Evolutionary conservation across 2,888 invertebrate species (phyloP).

Genomic region (Celastrina argiolus): DNA sequence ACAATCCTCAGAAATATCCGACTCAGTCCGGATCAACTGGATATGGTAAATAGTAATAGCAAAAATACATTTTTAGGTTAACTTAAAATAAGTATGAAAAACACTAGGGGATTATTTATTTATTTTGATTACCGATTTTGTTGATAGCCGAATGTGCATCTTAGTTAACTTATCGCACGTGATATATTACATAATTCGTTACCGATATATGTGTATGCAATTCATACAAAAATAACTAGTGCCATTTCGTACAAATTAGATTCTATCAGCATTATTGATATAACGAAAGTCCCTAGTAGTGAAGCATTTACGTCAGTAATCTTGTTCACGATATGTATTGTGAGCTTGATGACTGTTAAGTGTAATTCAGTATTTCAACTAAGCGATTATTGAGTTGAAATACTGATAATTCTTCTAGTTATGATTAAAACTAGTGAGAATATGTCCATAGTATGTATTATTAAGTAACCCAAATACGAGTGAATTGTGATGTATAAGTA

Average conservation of each 20-base stretch:
- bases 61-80: not conserved
- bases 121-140: not conserved
- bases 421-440: not conserved
- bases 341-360: conserved; percentile 60
- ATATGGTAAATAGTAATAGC: conserved; percentile 12
- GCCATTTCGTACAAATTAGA: not conserved
- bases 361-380: conserved; percentile 25
- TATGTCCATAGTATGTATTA: conserved; percentile 34
- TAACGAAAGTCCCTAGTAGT: conserved; percentile 25
- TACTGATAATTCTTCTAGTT: not conserved
- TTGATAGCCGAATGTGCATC: not conserved
- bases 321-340: conserved; percentile 62
- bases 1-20: not conserved
- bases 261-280: not conserved
- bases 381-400: not conserved
- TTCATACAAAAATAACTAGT: not conserved
- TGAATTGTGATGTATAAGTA: conserved; percentile 39
- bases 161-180: not conserved
- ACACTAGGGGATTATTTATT: not conserved
- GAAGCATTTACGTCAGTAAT: conserved; percentile 45
- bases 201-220: not conserved
- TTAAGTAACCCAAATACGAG: conserved; percentile 34
- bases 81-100: not conserved
- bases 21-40: not conserved
- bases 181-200: not conserved